phyloP scores from a whole-genome alignment of 2,113 vertebrate species.

The Microcebus ravelobensis region DNA sequence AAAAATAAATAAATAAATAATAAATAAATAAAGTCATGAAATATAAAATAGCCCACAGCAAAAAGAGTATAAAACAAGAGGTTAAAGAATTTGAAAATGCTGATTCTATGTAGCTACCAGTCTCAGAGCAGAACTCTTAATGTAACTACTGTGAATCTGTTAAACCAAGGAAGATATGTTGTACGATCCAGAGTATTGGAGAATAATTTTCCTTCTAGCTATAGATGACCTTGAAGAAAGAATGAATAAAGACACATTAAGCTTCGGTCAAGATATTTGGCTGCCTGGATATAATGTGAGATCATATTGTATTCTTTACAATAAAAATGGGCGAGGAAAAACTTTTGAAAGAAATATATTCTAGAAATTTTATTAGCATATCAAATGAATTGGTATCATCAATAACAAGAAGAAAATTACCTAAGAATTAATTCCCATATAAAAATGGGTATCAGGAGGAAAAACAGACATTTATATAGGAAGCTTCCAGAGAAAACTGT shows the following conservation, averaged over 20 bases:
- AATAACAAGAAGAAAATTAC: constrained; percentile 65
- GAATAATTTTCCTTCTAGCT: constrained; percentile 76
- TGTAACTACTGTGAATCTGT: background rate
- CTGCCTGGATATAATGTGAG: constrained; percentile 55
- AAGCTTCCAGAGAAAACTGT: background rate
- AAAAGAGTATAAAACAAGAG: constrained; percentile 3
- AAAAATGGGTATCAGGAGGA: background rate
- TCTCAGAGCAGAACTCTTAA: background rate
- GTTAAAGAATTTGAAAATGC: constrained; percentile 57
- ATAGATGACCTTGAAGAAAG: constrained; percentile 75
- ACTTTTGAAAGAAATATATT: constrained; percentile 67
- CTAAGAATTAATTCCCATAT: constrained; percentile 60
- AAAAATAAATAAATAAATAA: no score
- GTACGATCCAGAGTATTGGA: constrained; percentile 57
- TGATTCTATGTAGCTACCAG: constrained; percentile 62
- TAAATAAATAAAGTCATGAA: no score
- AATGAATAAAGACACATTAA: constrained; percentile 65
- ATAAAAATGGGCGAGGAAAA: constrained; percentile 46
- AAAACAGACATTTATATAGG: constrained; percentile 1
- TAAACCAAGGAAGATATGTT: constrained; percentile 63
- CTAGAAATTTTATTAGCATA: constrained; percentile 73
- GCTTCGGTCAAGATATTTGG: constrained; percentile 69
- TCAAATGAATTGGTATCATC: background rate
- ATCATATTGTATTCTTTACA: constrained; percentile 66
- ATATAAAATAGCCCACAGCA: background rate